Conservation (phyloP, 2,113 vertebrate species). For the Empidonax alnorum region DNA sequence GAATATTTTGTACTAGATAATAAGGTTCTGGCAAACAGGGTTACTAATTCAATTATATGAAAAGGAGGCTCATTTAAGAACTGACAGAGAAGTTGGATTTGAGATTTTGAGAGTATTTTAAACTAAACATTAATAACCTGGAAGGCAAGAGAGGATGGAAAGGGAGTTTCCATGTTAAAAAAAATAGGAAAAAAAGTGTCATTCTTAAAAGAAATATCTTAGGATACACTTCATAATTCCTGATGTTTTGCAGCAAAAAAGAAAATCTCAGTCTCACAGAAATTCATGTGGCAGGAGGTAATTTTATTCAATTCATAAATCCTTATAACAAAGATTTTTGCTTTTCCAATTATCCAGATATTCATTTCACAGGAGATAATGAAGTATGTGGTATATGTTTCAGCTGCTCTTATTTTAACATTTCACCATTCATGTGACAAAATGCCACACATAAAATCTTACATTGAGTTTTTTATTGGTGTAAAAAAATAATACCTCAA, state of each 20-base stretch:
- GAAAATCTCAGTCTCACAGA: constrained; percentile 36
- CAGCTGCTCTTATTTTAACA: constrained; percentile 45
- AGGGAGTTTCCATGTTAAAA: constrained; percentile 4
- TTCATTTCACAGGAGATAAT: constrained; percentile 55
- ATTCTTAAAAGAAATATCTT: constrained; percentile 26
- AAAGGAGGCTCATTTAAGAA: not conserved
- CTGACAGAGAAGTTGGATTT: not conserved
- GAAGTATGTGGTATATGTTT: constrained; percentile 49
- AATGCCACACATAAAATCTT: constrained; percentile 19
- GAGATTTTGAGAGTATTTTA: not conserved
- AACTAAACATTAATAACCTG: not conserved
- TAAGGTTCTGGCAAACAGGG: not conserved
- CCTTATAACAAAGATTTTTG: constrained; percentile 45
- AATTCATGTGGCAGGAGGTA: constrained; percentile 63
- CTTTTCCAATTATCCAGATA: constrained; percentile 70
- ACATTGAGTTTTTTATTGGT: constrained; percentile 23
- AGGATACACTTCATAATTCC: constrained; percentile 24
- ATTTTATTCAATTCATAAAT: constrained; percentile 74
- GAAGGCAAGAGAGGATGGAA: not conserved
- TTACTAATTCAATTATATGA: not conserved
- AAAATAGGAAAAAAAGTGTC: not conserved
- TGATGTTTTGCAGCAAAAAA: constrained; percentile 32
- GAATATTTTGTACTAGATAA: not conserved
- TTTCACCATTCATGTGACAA: constrained; percentile 36
- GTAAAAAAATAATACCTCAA: constrained; percentile 48